These are phyloP conservation scores for Falco columbarius DNA, from an alignment of 2,797 vertebrate species.

Conservation along the genomic window DNA sequence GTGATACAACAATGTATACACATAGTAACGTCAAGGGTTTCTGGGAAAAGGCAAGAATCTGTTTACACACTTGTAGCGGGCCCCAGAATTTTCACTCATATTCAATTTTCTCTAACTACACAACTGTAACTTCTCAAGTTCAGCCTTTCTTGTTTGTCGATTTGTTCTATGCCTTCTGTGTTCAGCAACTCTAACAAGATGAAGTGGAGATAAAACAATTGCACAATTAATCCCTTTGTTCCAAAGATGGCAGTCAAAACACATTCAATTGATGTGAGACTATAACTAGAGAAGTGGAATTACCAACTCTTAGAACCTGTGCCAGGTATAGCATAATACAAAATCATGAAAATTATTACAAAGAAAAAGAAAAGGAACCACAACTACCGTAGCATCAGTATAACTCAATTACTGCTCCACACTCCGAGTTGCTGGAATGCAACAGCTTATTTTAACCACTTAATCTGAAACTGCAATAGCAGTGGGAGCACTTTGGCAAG, in stretches of 20 bases:
- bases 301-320: background rate
- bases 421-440: background rate
- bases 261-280: background rate
- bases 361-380: background rate
- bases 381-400: background rate
- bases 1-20: background rate
- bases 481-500: background rate
- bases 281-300: background rate
- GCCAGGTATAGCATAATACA: background rate
- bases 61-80: background rate
- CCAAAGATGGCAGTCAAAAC: conserved; percentile 11
- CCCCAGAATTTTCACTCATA: background rate
- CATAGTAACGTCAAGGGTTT: background rate
- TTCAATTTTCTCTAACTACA: background rate
- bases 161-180: background rate
- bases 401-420: background rate
- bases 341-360: background rate
- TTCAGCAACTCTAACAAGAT: background rate
- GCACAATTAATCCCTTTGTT: conserved; percentile 8
- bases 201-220: background rate
- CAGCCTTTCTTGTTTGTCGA: background rate
- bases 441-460: background rate
- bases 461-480: background rate
- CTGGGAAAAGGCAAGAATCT: background rate
- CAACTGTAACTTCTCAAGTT: background rate